These are phyloP conservation scores for Trichogramma dendrolimi DNA, from an alignment of 2,888 invertebrate species.

Conservation along the genomic window DNA sequence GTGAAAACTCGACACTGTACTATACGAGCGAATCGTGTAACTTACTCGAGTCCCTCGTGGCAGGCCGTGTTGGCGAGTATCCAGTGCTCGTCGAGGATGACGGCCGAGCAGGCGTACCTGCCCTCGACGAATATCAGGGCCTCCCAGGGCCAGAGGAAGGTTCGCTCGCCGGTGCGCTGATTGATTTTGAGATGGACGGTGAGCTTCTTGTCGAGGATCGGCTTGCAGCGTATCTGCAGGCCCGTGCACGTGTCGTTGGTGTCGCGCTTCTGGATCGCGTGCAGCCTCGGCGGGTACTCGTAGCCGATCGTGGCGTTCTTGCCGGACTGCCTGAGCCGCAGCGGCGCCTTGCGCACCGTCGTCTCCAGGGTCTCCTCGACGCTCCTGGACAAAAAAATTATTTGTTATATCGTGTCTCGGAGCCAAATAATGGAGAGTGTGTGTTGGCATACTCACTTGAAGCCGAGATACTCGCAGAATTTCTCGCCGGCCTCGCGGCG, in stretches of 20 bases:
- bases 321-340: slow-evolving; percentile 12
- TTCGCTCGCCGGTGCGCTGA: slow-evolving; percentile 31
- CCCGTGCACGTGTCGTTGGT: slow-evolving; percentile 34
- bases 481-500: slow-evolving; percentile 49
- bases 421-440: neutral
- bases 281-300: slow-evolving; percentile 24
- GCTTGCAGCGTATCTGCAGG: slow-evolving; percentile 38
- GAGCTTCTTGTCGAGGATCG: slow-evolving; percentile 31
- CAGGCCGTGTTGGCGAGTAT: slow-evolving; percentile 59
- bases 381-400: slow-evolving; percentile 36
- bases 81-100: slow-evolving; percentile 66
- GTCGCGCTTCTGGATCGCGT: slow-evolving; percentile 11
- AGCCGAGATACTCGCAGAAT: slow-evolving; percentile 67
- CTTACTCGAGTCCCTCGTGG: slow-evolving; percentile 52
- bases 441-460: slow-evolving; percentile 52
- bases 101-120: slow-evolving; percentile 65
- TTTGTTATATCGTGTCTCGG: slow-evolving; percentile 1
- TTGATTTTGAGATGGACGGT: slow-evolving; percentile 29
- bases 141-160: slow-evolving; percentile 66
- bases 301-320: slow-evolving; percentile 11
- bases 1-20: neutral
- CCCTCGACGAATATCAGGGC: slow-evolving; percentile 71
- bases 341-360: neutral
- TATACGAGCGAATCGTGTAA: slow-evolving; percentile 14
- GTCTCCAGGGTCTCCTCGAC: slow-evolving; percentile 36